Evolutionary conservation across 2,113 vertebrate species (phyloP), one percentile per base, ranked within the genome.

Genomic region (Etheostoma cragini): DNA sequence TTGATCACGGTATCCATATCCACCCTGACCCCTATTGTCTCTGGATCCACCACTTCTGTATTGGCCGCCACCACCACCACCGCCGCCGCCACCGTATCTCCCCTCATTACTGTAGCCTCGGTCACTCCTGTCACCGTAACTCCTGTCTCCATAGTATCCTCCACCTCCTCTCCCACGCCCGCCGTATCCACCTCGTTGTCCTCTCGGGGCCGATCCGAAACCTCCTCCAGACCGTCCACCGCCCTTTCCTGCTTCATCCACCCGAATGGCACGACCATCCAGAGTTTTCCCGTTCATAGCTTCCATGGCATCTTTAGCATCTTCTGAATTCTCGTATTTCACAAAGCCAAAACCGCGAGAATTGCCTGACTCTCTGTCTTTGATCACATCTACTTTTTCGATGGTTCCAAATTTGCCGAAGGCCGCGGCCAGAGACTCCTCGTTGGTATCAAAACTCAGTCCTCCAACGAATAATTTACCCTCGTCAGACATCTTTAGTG

Each of bases 301-400:
- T 14, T 58, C 56, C n/a, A 16, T 58, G 1, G 56, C 56, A 24
- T 58, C 56, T 30, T 58, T 58, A 2, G 56, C 56, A 26, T 58
- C 56, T 14, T 58, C 56, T 2, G 56, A 14, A 24, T 58, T 58
- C 24, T 58, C 56, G 56, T 16, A 58, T 16, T 26, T 58, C 24
- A 58, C 56, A 6, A 58, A 58, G 24, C 56, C 56, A 24, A 58
- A 58, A 26, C 56, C 56, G 56, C 56, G 56, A 16, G 56, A 58
- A 16, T 15, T 58, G 5, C 22, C 56, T 0, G 56, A 30, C 26
- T 58, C 56, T 58, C 7, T 30, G 56, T 58, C 56, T 15, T 15
- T 26, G 56, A 58, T 58, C 56, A 58, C 56, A 4, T 58, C 56
- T 5, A 14, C 24, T 16, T 58, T 58, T 16, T 30, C 24, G 26